Conservation (phyloP, 2,888 invertebrate species). For the Meganola albula region DNA sequence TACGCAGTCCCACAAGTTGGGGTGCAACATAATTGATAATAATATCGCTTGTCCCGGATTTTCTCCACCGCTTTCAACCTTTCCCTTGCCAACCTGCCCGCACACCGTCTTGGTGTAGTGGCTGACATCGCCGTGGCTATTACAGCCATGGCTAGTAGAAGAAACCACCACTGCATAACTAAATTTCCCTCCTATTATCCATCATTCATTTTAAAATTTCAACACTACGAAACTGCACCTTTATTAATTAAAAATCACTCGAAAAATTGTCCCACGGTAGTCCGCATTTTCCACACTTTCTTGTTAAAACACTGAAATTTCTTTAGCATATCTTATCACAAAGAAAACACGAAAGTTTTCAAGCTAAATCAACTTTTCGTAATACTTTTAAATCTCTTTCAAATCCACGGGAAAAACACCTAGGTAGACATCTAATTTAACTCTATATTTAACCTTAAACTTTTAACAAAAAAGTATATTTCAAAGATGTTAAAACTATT, state of each 20-base stretch:
- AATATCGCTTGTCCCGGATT: conserved; percentile 64
- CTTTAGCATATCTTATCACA: conserved; percentile 15
- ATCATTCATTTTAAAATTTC: too few species aligned
- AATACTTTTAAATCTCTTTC: too few species aligned
- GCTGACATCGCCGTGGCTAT: conserved; percentile 24
- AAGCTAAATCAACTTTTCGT: too few species aligned
- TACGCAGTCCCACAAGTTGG: conserved; percentile 44
- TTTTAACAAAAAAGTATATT: conserved; percentile 3
- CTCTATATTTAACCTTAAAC: neutral
- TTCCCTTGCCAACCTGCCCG: conserved; percentile 61
- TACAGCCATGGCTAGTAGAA: conserved; percentile 31
- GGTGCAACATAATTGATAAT: conserved; percentile 56
- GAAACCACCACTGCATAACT: conserved; percentile 47
- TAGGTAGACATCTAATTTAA: conserved; percentile 1
- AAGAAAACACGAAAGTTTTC: conserved; percentile 6
- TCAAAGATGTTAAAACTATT: neutral
- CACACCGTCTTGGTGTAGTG: conserved; percentile 51
- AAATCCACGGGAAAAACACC: too few species aligned
- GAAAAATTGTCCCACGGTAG: too few species aligned
- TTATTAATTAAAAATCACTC: too few species aligned
- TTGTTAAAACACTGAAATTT: too few species aligned
- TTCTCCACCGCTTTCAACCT: conserved; percentile 68
- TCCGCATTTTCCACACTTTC: too few species aligned
- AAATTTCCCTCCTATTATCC: conserved; percentile 27
- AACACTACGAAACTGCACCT: too few species aligned